Base-by-base conservation (phyloP, 2,113 vertebrate species). In the Amphiprion percula region DNA sequence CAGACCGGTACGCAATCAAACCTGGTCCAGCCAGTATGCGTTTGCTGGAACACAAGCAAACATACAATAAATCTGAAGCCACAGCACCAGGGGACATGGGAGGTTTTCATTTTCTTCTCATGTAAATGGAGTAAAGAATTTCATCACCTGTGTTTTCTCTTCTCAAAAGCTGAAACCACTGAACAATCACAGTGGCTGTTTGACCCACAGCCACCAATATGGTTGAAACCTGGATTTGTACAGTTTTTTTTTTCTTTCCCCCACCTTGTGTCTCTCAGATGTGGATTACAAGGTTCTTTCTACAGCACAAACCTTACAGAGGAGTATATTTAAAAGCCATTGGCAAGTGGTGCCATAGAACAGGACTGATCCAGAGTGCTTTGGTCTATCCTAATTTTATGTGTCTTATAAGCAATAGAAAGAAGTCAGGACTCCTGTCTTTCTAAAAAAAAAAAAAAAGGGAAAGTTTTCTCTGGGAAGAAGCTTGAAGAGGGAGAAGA, bases 381-480 rank as follows among this genome's bases (percentile, higher is more conserved):
- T 87, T 89, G 89, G 55, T 88, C 78, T 77, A 86, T 69, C 66
- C 63, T 23, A 44, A 73, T 52, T 80, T 55, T 86, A 82, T 68
- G 56, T 83, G 77, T 88, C 85, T 84, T 89, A 83, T 89, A 92
- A 92, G 90, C 91, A 91, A 91, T 93, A 90, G 91, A 75, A 87
- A 82, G 85, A 87, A 65, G 77, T 70, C 49, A 11, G 62, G 65
- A 86, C 75, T 74, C 15, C 17, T 77, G 50, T 85, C 47, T 69
- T 33, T 69, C 28, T 26, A 50, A 19, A 33, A 5, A 17, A 49
- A 47, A 58, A 23, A 53, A 30, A 28, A 68, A 24, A 23, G 5
- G 28, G 55, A 66, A 68, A 47, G 39, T 82, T 61, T 56, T 49
- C n/a, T 56, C 67, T 65, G 33, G 30, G n/a, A 74, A 71, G 62